Conservation (phyloP, 2,888 invertebrate genomes). For the Philopedon plagiatum region DNA sequence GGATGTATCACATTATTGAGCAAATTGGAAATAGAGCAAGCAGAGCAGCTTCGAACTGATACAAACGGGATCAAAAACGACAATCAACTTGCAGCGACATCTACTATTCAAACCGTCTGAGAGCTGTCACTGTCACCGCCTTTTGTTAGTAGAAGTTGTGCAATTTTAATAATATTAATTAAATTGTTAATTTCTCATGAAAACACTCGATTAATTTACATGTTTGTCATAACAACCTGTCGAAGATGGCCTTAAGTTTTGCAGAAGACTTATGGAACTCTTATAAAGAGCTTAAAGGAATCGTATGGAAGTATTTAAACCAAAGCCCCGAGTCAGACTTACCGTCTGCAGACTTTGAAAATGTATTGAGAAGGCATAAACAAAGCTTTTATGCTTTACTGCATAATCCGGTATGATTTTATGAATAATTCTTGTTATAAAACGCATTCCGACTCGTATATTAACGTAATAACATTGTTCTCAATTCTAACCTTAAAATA, state of each 20-base stretch:
- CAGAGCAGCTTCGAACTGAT: too few species aligned
- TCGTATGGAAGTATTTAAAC: constrained; percentile 79
- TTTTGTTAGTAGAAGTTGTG: neutral
- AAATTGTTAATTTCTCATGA: neutral
- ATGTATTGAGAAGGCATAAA: constrained; percentile 83
- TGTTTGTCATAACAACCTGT: neutral
- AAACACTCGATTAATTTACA: neutral
- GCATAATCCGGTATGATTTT: constrained; percentile 83
- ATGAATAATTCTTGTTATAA: neutral
- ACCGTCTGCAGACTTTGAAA: constrained; percentile 80
- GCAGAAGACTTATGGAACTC: constrained; percentile 89
- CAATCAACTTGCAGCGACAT: neutral
- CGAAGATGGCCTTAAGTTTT: constrained; percentile 55
- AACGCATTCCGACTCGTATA: constrained; percentile 1
- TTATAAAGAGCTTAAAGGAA: constrained; percentile 81
- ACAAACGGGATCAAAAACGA: too few species aligned
- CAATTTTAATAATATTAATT: neutral
- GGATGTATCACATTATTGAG: too few species aligned
- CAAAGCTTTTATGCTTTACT: constrained; percentile 89
- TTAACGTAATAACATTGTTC: constrained; percentile 29
- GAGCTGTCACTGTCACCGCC: neutral
- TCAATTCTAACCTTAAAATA: neutral
- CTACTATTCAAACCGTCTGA: neutral
- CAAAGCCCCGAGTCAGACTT: constrained; percentile 70
- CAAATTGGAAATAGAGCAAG: too few species aligned